These are phyloP conservation scores for Trachelus tabidus DNA, from an alignment of 2,888 invertebrate species.

Conservation along the genomic window DNA sequence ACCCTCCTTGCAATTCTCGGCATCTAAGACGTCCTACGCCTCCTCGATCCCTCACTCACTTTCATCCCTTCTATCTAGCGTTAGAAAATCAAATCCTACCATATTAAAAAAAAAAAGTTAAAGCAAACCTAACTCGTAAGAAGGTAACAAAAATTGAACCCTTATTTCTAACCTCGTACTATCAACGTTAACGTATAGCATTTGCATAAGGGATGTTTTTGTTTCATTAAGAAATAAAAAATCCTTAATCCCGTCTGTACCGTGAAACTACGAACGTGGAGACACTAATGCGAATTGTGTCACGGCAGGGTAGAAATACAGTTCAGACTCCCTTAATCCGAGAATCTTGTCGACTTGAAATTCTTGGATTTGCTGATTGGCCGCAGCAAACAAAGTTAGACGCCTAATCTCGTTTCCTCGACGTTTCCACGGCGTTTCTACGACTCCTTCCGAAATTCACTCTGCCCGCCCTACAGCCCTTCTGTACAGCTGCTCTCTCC, in stretches of 20 bases:
- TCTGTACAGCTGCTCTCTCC: constrained; percentile 26
- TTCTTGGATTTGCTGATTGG: constrained; percentile 56
- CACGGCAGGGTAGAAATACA: background rate
- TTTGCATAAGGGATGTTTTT: background rate
- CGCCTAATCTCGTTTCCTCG: constrained; percentile 57
- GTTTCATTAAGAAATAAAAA: background rate
- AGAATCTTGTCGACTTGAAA: constrained; percentile 32
- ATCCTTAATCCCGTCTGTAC: background rate
- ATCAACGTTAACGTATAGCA: background rate
- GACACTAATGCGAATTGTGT: background rate
- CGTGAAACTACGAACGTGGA: background rate
- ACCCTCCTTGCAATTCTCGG: constrained; percentile 34
- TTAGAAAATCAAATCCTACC: background rate
- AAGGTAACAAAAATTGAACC: background rate
- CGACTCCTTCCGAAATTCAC: constrained; percentile 54
- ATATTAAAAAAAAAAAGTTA: background rate
- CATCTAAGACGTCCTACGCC: constrained; percentile 45
- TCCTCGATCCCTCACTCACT: constrained; percentile 20
- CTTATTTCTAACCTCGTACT: background rate
- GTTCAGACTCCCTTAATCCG: background rate
- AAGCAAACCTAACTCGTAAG: background rate
- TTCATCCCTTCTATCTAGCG: background rate
- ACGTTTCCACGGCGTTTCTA: constrained; percentile 14
- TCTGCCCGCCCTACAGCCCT: constrained; percentile 18
- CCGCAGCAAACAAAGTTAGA: constrained; percentile 58